Conservation (phyloP, 2,888 invertebrate species). For the Formica aserva region DNA sequence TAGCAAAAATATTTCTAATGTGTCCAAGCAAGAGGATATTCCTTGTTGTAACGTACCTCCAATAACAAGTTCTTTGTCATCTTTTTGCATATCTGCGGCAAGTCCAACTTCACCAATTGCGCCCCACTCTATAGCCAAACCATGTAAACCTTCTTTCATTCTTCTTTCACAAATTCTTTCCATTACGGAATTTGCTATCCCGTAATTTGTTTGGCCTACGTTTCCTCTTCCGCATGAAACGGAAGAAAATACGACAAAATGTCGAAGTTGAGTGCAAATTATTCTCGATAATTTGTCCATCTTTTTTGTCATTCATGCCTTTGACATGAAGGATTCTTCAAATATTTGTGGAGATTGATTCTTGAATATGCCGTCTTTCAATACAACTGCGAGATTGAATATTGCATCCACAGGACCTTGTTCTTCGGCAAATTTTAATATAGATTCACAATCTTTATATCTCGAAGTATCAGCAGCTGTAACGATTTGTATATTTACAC, state of each 20-base stretch:
- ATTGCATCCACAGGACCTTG: conserved; percentile 88
- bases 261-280: conserved; percentile 84
- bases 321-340: conserved; percentile 87
- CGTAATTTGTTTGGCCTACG: conserved; percentile 89
- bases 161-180: conserved; percentile 87
- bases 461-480: too few relatives aligned
- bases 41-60: too few relatives aligned
- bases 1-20: too few relatives aligned
- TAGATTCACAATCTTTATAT: too few relatives aligned
- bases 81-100: too few relatives aligned
- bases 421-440: conserved; percentile 84
- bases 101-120: too few relatives aligned
- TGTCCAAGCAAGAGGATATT: too few relatives aligned
- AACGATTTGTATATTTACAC: too few relatives aligned
- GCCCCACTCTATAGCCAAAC: conserved; percentile 88
- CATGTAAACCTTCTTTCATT: conserved; percentile 86
- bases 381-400: conserved; percentile 89
- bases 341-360: conserved; percentile 79
- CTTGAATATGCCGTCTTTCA: conserved; percentile 87
- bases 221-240: conserved; percentile 89
- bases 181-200: conserved; percentile 88
- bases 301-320: conserved; percentile 87
- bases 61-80: too few relatives aligned
- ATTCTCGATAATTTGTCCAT: conserved; percentile 87
- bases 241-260: conserved; percentile 90